Evolutionary conservation across 2,888 invertebrate species (phyloP).

Genomic region (Axea sp.): DNA sequence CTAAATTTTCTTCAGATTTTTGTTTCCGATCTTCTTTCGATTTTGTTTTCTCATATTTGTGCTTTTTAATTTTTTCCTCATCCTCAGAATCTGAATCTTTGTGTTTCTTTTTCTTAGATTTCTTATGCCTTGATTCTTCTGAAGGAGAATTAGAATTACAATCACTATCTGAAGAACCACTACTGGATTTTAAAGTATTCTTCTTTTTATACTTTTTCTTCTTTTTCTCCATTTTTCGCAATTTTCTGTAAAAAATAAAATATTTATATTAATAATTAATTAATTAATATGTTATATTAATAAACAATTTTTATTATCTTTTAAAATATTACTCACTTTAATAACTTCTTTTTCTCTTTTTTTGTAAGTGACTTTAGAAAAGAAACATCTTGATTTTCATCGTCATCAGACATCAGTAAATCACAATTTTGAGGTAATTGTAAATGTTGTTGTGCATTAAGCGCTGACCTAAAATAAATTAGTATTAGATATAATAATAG

Average conservation of each 20-base stretch:
- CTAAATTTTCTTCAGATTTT: background rate
- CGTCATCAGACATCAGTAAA: conserved; percentile 77
- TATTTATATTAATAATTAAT: background rate
- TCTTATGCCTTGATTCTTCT: conserved; percentile 26
- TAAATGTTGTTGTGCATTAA: conserved; percentile 82
- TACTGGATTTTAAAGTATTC: conserved; percentile 64
- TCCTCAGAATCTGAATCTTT: conserved; percentile 34
- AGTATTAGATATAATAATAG: background rate
- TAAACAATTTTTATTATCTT: background rate
- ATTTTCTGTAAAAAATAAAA: conserved; percentile 81
- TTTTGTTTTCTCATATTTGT: conserved; percentile 51
- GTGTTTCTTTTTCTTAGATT: conserved; percentile 25
- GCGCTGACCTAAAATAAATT: conserved; percentile 70
- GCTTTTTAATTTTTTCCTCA: conserved; percentile 27
- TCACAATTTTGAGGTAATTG: conserved; percentile 82
- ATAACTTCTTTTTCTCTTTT: conserved; percentile 93
- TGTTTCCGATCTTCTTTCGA: conserved; percentile 66
- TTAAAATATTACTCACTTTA: conserved; percentile 90
- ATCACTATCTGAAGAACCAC: conserved; percentile 55
- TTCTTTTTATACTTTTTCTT: conserved; percentile 60
- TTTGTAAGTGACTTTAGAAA: conserved; percentile 91
- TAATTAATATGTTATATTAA: background rate
- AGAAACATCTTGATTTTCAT: conserved; percentile 85
- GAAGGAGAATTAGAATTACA: conserved; percentile 61
- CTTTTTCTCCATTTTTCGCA: conserved; percentile 84